A percentile compares a stretch with the other conserved stretches of the same genome.
phyloP scores from a whole-genome alignment of 2,797 vertebrate genomes.

The Peromyscus aztecus region DNA sequence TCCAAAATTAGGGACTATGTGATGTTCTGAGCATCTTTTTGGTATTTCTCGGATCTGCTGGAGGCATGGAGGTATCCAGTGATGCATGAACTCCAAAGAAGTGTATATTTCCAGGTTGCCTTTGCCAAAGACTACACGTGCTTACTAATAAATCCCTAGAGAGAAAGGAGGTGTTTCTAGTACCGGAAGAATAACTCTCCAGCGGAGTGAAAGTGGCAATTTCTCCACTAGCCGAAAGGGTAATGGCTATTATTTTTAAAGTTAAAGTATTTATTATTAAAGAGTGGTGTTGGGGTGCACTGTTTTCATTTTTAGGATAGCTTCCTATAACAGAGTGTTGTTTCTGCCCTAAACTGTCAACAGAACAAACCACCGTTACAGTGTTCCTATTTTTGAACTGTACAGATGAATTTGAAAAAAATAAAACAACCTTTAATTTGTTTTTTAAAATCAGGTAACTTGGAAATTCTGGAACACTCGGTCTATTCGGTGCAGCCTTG shows the following conservation, averaged over 20 bases:
- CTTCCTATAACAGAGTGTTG: slow-evolving; percentile 32
- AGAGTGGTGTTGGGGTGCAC: not conserved
- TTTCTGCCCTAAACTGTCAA: slow-evolving; percentile 71
- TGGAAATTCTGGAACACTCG: slow-evolving; percentile 54
- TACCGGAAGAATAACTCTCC: slow-evolving; percentile 76
- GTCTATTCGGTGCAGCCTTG: slow-evolving; percentile 69
- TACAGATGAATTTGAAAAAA: slow-evolving; percentile 62
- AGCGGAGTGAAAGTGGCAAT: slow-evolving; percentile 65
- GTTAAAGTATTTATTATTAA: slow-evolving; percentile 75
- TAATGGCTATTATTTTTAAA: slow-evolving; percentile 78
- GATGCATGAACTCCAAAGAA: slow-evolving; percentile 62
- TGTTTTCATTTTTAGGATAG: slow-evolving; percentile 61
- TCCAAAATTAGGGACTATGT: not conserved
- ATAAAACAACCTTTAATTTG: not conserved
- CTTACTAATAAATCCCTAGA: slow-evolving; percentile 72
- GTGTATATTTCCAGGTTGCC: slow-evolving; percentile 59
- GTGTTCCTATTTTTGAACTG: slow-evolving; percentile 57
- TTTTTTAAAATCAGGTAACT: slow-evolving; percentile 67
- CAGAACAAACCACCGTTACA: slow-evolving; percentile 50
- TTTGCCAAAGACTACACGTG: slow-evolving; percentile 71
- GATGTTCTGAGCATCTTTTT: slow-evolving; percentile 6
- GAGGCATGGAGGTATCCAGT: slow-evolving; percentile 54
- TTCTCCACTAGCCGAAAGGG: slow-evolving; percentile 75
- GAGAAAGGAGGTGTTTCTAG: slow-evolving; percentile 81
- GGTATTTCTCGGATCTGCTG: slow-evolving; percentile 77